These are phyloP conservation scores for Percopsis omiscomaycus DNA, from an alignment of 2,797 vertebrate genomes.

Conservation along the genomic window DNA sequence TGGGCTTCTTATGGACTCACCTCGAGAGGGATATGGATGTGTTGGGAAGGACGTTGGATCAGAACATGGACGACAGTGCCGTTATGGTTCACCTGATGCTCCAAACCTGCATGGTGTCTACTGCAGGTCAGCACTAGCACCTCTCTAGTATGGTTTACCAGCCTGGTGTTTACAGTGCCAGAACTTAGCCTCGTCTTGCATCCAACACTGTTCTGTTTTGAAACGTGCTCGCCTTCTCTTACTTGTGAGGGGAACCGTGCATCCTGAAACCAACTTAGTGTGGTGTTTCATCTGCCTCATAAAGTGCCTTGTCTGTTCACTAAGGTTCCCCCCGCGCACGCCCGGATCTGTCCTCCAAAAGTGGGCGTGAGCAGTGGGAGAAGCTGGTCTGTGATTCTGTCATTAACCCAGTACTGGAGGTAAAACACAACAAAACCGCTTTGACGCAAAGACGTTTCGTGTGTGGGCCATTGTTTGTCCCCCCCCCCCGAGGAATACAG, in stretches of 20 bases:
- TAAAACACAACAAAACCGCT: slow-evolving; percentile 22
- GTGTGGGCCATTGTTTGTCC: background rate
- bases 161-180: background rate
- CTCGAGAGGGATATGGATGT: slow-evolving; percentile 68
- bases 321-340: slow-evolving; percentile 22
- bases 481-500: background rate
- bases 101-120: slow-evolving; percentile 15
- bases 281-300: no score
- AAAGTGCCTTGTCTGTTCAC: slow-evolving; percentile 2
- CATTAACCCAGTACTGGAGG: slow-evolving; percentile 65
- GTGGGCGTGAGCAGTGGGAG: slow-evolving; percentile 69
- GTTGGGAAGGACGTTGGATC: slow-evolving; percentile 61
- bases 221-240: slow-evolving; percentile 2
- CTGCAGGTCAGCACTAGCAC: slow-evolving; percentile 44
- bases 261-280: slow-evolving; percentile 56
- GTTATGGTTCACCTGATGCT: slow-evolving; percentile 71
- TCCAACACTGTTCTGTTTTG: slow-evolving; percentile 20
- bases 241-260: slow-evolving; percentile 54
- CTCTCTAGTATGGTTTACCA: background rate
- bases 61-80: slow-evolving; percentile 69
- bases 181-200: slow-evolving; percentile 53
- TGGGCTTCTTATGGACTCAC: slow-evolving; percentile 71
- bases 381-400: slow-evolving; percentile 53
- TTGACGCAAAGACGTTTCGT: background rate
- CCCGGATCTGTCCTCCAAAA: slow-evolving; percentile 54